Evolutionary conservation across 2,797 vertebrate genomes (phyloP).

Genomic region (Fistularia commersonii): DNA sequence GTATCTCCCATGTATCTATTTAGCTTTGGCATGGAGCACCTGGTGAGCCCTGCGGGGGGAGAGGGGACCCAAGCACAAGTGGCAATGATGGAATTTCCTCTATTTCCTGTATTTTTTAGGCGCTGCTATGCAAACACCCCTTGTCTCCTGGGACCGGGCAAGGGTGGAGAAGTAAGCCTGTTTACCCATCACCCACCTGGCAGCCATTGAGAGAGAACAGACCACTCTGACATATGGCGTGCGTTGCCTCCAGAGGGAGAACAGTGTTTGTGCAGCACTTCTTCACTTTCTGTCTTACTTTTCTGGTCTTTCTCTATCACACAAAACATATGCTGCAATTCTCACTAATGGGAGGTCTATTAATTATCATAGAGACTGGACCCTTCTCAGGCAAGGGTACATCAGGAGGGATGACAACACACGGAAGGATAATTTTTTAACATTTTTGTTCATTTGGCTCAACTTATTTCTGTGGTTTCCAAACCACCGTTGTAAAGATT

Average conservation of each 20-base stretch:
- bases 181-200: conserved; percentile 73
- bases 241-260: conserved; percentile 15
- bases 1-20: conserved; percentile 23
- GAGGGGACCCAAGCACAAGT: conserved; percentile 31
- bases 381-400: conserved; percentile 5
- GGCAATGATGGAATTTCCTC: conserved; percentile 65
- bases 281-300: conserved; percentile 39
- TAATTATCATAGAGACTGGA: conserved; percentile 48
- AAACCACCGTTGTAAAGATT: conserved; percentile 23
- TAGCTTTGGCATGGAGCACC: neutral
- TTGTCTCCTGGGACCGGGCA: conserved; percentile 50
- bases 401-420: conserved; percentile 37
- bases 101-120: conserved; percentile 65
- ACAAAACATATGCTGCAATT: conserved; percentile 15
- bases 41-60: neutral
- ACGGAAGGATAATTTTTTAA: conserved; percentile 26
- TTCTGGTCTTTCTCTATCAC: conserved; percentile 31
- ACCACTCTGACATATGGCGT: conserved; percentile 30
- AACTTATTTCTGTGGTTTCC: conserved; percentile 2
- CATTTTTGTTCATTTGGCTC: conserved; percentile 27
- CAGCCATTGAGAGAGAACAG: conserved; percentile 58
- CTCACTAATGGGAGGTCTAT: conserved; percentile 44
- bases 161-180: conserved; percentile 49
- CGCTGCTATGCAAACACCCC: conserved; percentile 62
- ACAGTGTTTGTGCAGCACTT: conserved; percentile 57